phyloP scores from a whole-genome alignment of 2,113 vertebrate species.

The Sisor rabdophorus region DNA sequence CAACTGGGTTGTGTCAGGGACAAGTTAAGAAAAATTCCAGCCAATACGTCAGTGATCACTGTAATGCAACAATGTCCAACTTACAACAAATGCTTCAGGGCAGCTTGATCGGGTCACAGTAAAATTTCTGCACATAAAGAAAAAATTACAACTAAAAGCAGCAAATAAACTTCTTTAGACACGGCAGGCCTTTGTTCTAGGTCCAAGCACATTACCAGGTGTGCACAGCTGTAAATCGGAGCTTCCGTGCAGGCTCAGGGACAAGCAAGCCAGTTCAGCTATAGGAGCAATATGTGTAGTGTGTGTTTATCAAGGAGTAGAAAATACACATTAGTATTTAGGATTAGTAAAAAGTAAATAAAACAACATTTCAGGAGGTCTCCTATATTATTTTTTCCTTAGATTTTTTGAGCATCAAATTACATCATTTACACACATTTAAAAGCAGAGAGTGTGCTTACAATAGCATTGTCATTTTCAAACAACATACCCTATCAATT shows the following conservation, averaged over 20 bases:
- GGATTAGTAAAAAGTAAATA: background rate
- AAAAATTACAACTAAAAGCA: background rate
- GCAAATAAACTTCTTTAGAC: constrained; percentile 4
- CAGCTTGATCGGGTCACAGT: constrained; percentile 7
- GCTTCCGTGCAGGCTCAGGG: constrained; percentile 37
- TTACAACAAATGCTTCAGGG: background rate
- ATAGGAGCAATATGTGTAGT: constrained; percentile 15
- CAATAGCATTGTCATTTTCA: background rate
- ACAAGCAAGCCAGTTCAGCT: constrained; percentile 23
- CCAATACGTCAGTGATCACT: background rate
- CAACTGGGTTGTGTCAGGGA: background rate
- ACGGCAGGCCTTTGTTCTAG: constrained; percentile 30
- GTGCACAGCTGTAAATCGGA: constrained; percentile 37
- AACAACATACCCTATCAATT: background rate
- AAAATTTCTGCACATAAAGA: background rate
- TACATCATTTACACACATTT: background rate
- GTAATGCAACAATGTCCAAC: background rate
- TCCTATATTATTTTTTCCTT: background rate
- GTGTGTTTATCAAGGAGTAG: background rate
- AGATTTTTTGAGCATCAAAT: background rate
- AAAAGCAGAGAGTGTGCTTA: background rate
- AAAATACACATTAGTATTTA: constrained; percentile 1
- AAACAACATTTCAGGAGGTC: background rate
- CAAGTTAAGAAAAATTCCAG: background rate
- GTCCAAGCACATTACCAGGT: constrained; percentile 48